Conservation (phyloP, 2,113 vertebrate genomes). For the Aspidoscelis tigris region DNA sequence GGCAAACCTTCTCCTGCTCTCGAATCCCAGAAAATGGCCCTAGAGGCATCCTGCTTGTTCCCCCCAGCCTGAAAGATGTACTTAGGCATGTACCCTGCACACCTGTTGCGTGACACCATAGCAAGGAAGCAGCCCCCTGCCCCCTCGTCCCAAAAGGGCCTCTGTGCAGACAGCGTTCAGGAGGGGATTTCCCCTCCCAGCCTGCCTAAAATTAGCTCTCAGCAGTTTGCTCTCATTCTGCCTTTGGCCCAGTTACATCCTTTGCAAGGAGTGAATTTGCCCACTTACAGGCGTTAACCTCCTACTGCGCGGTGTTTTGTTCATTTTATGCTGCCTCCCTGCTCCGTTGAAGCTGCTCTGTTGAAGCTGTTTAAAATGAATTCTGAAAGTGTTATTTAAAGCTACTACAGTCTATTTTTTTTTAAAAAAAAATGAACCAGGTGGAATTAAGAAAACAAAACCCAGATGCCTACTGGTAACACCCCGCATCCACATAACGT, state of each 20-base stretch:
- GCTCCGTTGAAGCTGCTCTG: slow-evolving; percentile 32
- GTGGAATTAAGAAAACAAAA: slow-evolving; percentile 21
- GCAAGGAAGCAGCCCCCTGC: not conserved
- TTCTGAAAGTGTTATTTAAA: slow-evolving; percentile 44
- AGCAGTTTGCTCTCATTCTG: slow-evolving; percentile 7
- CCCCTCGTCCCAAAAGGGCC: not conserved
- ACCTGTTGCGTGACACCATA: not conserved
- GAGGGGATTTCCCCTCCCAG: not conserved
- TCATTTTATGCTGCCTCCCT: slow-evolving; percentile 30
- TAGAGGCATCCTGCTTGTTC: too few relatives aligned
- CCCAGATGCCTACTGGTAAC: slow-evolving; percentile 12
- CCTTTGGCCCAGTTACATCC: accelerated
- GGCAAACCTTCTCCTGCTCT: too few relatives aligned
- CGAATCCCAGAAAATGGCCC: too few relatives aligned
- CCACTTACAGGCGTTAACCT: slow-evolving; percentile 45
- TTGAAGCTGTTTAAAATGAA: slow-evolving; percentile 44
- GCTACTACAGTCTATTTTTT: slow-evolving; percentile 24
- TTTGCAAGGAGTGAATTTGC: slow-evolving; percentile 12
- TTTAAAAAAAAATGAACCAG: not conserved
- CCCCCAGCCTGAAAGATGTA: too few relatives aligned
- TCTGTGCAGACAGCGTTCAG: not conserved
- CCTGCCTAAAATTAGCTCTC: slow-evolving; percentile 13
- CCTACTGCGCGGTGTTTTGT: slow-evolving; percentile 29
- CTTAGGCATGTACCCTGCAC: not conserved
- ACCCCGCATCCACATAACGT: slow-evolving; percentile 18